Conservation (phyloP, 2,113 vertebrate species). For the Muscicapa adusta region DNA sequence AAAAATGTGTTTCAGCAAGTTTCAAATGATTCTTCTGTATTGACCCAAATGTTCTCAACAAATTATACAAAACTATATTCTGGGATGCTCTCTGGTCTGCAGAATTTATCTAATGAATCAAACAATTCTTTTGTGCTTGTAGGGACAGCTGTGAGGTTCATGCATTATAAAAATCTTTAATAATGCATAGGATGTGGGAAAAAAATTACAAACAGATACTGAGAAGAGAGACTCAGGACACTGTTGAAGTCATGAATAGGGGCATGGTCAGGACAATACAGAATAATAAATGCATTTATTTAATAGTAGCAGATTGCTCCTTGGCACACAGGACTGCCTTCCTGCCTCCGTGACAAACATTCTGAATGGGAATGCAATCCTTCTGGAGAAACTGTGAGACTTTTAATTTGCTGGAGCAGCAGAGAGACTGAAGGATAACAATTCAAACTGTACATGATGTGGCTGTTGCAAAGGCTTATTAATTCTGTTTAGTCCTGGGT, state of each 20-base stretch:
- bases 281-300: background rate
- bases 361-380: background rate
- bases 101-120: background rate
- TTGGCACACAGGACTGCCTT: background rate
- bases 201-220: background rate
- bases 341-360: background rate
- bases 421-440: background rate
- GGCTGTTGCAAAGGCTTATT: background rate
- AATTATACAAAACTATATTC: background rate
- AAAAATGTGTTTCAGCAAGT: slow-evolving; percentile 1
- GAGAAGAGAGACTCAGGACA: background rate
- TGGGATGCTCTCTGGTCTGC: background rate
- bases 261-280: background rate
- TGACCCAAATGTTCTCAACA: background rate
- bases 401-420: background rate
- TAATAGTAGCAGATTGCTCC: background rate
- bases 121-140: background rate
- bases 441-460: background rate
- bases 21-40: background rate
- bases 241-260: background rate
- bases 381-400: background rate
- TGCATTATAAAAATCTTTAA: background rate
- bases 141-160: background rate
- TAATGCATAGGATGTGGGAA: background rate
- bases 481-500: background rate